Evolutionary conservation across 2,888 invertebrate species (phyloP), one percentile per base, ranked within the genome.

Genomic region (Orthosia cruda): DNA sequence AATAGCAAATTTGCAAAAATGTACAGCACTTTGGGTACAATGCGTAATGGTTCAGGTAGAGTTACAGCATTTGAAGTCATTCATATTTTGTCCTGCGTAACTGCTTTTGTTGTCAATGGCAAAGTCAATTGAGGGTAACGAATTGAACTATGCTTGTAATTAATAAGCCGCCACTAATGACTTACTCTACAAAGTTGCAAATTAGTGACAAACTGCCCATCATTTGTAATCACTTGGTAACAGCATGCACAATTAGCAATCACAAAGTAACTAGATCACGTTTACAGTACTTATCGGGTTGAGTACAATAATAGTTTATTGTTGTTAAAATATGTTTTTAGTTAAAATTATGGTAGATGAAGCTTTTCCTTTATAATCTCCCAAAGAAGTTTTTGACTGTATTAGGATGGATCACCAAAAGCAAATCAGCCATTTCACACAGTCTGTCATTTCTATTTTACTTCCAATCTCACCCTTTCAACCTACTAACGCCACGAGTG

Each of bases 151-250:
- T 4, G 20, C 20, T 7, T 49, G 16, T 57, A 13, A 54, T 70
- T 40, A 71, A 54, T 32, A 62, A 52, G 5, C 49, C 20, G 52
- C 47, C 26, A 12, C 63, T 71, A 74, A 70, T 73, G n/a, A 54
- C 40, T 23, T 11, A 57, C 49, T 32, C 45, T 13, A 32, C 67
- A 15, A 54, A 72, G 58, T 64, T 52, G 63, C 20, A 78, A 63
- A 52, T 13, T 67, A 23, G 49, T 50, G 52, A 13, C 58, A 58
- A n/a, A 16, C 15, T 13, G 16, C 40, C 26, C 13, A 57, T 55
- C 45, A 12, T 26, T 50, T 7, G 20, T 23, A 23, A 20, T 23
- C 5, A 26, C 5, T 15, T 13, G 40, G 40, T 45, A 15, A 20
- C 61, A 63, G 49, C 26, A 49, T 15, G 18, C 0, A 16, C 62